Conservation (phyloP, 2,888 invertebrate species). For the Spodoptera exigua region DNA sequence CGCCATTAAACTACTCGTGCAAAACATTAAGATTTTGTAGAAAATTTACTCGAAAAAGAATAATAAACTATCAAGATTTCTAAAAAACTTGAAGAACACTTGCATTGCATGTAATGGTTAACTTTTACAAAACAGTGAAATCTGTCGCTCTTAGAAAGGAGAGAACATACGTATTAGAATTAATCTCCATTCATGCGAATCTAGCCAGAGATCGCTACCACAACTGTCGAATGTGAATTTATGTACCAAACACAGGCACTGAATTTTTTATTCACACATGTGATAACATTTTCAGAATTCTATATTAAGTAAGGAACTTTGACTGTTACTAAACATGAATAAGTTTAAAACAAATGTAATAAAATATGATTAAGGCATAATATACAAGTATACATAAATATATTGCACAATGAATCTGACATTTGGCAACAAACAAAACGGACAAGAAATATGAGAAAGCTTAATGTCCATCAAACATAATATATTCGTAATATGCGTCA, state of each 20-base stretch:
- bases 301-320: too few species aligned
- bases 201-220: conserved; percentile 8
- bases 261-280: too few species aligned
- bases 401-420: too few species aligned
- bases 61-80: conserved; percentile 18
- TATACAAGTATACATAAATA: too few species aligned
- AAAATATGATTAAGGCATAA: too few species aligned
- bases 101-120: conserved; percentile 14
- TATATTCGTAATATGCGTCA: conserved; percentile 17
- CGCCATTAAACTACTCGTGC: too few species aligned
- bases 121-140: conserved; percentile 47
- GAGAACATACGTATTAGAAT: conserved; percentile 18
- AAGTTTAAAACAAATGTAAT: too few species aligned
- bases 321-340: too few species aligned
- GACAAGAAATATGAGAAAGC: conserved; percentile 20
- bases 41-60: background rate
- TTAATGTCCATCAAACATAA: background rate
- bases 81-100: conserved; percentile 26
- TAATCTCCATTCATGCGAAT: conserved; percentile 22
- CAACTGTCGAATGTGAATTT: background rate
- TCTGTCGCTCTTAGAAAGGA: conserved; percentile 29
- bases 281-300: too few species aligned
- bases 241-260: background rate
- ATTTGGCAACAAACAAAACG: too few species aligned
- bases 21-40: background rate